A percentile compares a stretch with the other conserved stretches of the same genome.
phyloP scores from a whole-genome alignment of 1,140 invertebrate species.

The Caenorhabditis briggsae region DNA sequence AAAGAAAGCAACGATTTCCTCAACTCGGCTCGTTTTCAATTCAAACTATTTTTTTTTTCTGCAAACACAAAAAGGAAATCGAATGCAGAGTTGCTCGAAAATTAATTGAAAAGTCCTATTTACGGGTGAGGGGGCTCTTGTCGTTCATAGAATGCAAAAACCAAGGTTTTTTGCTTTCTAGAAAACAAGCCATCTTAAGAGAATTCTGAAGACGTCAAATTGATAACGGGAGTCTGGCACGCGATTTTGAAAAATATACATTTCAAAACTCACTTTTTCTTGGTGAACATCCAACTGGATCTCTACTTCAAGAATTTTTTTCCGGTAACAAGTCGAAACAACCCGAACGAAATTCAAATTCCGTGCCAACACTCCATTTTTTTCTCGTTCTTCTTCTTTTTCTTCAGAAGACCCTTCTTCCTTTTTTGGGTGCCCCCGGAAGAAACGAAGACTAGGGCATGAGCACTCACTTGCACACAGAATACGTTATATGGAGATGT shows the following conservation, averaged over 20 bases:
- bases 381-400: slow-evolving; percentile 15
- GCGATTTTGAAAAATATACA: not conserved
- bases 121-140: not conserved
- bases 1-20: no score
- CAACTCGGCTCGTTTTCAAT: not conserved
- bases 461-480: slow-evolving; percentile 50
- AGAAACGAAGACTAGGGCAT: slow-evolving; percentile 36
- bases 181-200: not conserved
- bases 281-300: slow-evolving; percentile 1
- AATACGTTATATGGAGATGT: slow-evolving; percentile 34
- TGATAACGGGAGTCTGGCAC: not conserved
- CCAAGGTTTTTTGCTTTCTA: not conserved
- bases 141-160: not conserved
- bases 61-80: not conserved
- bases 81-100: not conserved
- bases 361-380: slow-evolving; percentile 50
- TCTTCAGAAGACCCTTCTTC: not conserved
- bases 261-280: slow-evolving; percentile 31
- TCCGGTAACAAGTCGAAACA: slow-evolving; percentile 38
- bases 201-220: not conserved
- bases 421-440: slow-evolving; percentile 32
- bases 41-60: not conserved
- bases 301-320: not conserved
- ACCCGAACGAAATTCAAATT: slow-evolving; percentile 51
- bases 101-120: slow-evolving; percentile 25